Conservation (phyloP, 2,888 invertebrate genomes). For the Disparrhopalites patrizii region DNA sequence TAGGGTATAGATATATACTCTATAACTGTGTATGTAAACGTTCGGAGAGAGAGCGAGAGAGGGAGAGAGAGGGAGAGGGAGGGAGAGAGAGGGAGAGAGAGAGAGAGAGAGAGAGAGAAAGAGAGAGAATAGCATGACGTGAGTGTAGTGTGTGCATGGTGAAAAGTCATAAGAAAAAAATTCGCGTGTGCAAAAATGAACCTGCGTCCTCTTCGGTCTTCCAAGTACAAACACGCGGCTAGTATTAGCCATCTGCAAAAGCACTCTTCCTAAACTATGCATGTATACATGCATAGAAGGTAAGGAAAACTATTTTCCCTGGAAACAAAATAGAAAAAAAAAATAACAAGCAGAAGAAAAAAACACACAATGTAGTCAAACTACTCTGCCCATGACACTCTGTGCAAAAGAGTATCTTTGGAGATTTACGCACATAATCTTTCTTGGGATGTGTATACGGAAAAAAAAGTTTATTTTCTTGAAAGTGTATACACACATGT, state of each 20-base stretch:
- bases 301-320: slow-evolving; percentile 5
- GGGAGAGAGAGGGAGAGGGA: no score
- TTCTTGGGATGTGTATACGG: no score
- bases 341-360: no score
- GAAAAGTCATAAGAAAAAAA: slow-evolving; percentile 14
- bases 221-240: slow-evolving; percentile 23
- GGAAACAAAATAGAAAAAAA: slow-evolving; percentile 16
- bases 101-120: not conserved
- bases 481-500: no score
- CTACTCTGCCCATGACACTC: slow-evolving; percentile 1
- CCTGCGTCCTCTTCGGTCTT: slow-evolving; percentile 20
- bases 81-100: no score
- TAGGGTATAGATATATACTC: no score
- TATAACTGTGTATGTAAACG: no score
- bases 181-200: slow-evolving; percentile 25
- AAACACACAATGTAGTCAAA: slow-evolving; percentile 15
- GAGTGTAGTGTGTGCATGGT: not conserved
- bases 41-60: no score
- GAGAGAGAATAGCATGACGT: not conserved
- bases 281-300: not conserved
- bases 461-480: no score
- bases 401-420: not conserved
- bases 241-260: not conserved
- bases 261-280: not conserved
- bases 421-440: no score